Evolutionary conservation across 2,113 vertebrate genomes (phyloP), one percentile per base, ranked within the genome.

Genomic region (Trichechus manatus): DNA sequence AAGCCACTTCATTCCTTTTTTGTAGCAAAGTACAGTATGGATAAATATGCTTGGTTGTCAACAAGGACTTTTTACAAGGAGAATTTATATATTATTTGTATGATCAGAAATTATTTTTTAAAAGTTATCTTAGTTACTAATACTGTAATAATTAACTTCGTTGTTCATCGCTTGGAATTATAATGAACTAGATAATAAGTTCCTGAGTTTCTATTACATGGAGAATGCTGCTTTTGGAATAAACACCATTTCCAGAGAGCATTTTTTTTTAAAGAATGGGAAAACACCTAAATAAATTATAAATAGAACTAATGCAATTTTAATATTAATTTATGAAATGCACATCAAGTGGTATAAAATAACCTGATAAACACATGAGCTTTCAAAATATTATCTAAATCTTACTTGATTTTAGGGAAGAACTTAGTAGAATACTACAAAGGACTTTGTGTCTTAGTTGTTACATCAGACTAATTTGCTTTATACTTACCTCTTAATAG

Each of bases 291-390:
- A 68, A 70, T 74, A 84, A 74, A 20, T 87, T 96, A n/a, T 42
- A 64, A 93, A 93, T 36, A 89, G 89, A 84, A 47, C 2, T 20
- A 74, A 83, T 39, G 72, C 5, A 3, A 82, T 82, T 87, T 85
- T 82, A 61, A 36, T 61, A 63, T 63, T 88, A 63, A 93, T 10
- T 47, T 90, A 64, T 87, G 89, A 94, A 77, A 92, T 83, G 82
- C 39, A 63, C 56, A 95, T 25, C 68, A 81, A 50, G 29, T 39
- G 22, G 47, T 59, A 15, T 42, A 36, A 86, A 92, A 44, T 23
- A 91, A 36, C 20, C 42, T 61, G 53, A 79, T 72, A 70, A 63
- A 83, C 20, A 82, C 11, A 64, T 33, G 75, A 36, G 66, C 82
- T 91, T 84, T 89, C 61, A 59, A 90, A 80, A 75, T 47, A 87